A percentile compares a stretch with the other conserved stretches of the same genome.
These are phyloP conservation scores for Drosophila prosaltans DNA, from an alignment of 1,140 invertebrate species.

Conservation along the genomic window DNA sequence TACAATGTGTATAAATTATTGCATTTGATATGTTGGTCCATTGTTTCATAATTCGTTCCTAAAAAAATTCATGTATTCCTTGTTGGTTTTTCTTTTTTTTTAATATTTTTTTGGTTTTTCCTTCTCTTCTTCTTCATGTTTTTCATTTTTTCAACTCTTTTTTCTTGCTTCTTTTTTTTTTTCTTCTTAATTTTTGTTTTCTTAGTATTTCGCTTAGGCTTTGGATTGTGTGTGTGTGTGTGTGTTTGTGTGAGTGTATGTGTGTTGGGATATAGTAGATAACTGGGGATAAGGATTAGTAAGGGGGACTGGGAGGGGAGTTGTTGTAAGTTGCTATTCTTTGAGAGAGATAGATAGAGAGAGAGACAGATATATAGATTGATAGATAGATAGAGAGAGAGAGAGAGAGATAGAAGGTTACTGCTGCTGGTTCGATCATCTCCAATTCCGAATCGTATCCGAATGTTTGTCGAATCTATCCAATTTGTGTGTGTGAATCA, in stretches of 20 bases:
- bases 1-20: slow-evolving; percentile 80
- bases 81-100: slow-evolving; percentile 30
- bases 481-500: slow-evolving; percentile 27
- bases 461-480: slow-evolving; percentile 33
- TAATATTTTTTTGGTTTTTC: slow-evolving; percentile 9
- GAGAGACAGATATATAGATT: not conserved
- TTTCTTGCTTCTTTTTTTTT: slow-evolving; percentile 1
- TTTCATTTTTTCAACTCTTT: slow-evolving; percentile 15
- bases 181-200: slow-evolving; percentile 13
- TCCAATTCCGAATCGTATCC: slow-evolving; percentile 33
- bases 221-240: slow-evolving; percentile 20
- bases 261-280: not conserved
- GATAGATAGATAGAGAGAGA: slow-evolving; percentile 23
- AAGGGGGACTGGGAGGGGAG: slow-evolving; percentile 1
- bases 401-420: slow-evolving; percentile 18
- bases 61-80: slow-evolving; percentile 76
- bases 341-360: slow-evolving; percentile 29
- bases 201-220: slow-evolving; percentile 3
- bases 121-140: slow-evolving; percentile 22
- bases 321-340: slow-evolving; percentile 22
- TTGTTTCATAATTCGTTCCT: slow-evolving; percentile 82
- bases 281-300: not conserved
- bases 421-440: slow-evolving; percentile 32
- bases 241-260: slow-evolving; percentile 21
- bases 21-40: slow-evolving; percentile 82